Evolutionary conservation across 2,113 vertebrate species (phyloP).

Genomic region (Ceyx melanurus): DNA sequence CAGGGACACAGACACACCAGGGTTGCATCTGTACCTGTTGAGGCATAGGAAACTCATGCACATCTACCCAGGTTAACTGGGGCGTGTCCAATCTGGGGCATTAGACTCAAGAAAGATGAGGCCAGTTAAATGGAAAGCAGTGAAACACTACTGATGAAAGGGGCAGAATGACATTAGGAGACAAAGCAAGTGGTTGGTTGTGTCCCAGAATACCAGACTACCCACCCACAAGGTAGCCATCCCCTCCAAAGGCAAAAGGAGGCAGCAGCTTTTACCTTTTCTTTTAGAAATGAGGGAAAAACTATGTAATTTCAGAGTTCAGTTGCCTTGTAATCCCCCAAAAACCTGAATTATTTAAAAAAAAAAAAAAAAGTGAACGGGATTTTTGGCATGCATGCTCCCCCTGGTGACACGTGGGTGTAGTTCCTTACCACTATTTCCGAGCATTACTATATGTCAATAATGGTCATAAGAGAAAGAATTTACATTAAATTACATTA

Average conservation of each 20-base stretch:
- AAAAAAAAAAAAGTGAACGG: too few relatives aligned
- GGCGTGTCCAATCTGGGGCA: not conserved
- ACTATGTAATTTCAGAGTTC: not conserved
- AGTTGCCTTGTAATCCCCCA: not conserved
- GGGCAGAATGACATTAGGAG: fast-evolving
- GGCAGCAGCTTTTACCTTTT: not conserved
- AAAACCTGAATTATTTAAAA: not conserved
- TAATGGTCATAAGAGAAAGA: not conserved
- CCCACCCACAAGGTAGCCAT: not conserved
- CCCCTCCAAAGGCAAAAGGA: not conserved
- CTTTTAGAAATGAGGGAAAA: not conserved
- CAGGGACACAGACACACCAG: not conserved
- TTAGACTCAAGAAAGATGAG: not conserved
- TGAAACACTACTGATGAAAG: fast-evolving
- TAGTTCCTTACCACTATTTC: not conserved
- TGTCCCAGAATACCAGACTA: fast-evolving
- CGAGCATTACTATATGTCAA: not conserved
- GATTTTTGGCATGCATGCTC: constrained; percentile 43
- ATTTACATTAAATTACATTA: not conserved
- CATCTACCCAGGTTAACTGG: not conserved
- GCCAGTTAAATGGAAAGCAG: fast-evolving
- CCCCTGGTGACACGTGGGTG: constrained; percentile 46
- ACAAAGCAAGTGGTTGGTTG: fast-evolving
- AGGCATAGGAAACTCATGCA: fast-evolving
- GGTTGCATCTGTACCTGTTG: not conserved